These are phyloP conservation scores for Lepidurus arcticus DNA, from an alignment of 1,140 invertebrate species.

Conservation along the genomic window DNA sequence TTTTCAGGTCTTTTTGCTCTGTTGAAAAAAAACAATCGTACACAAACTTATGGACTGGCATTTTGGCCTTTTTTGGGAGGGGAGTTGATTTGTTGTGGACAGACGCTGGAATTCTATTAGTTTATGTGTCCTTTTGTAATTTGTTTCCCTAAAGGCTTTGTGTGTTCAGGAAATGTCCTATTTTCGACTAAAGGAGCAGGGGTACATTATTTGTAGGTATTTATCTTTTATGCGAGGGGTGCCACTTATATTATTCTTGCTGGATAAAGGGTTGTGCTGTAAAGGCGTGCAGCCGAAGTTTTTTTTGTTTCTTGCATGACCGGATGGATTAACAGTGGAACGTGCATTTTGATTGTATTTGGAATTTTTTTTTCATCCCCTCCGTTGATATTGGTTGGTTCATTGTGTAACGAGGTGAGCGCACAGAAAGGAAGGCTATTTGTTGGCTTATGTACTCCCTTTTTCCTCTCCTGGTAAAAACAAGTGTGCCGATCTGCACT, in stretches of 20 bases:
- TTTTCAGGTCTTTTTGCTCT: background rate
- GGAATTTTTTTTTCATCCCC: background rate
- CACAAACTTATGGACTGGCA: background rate
- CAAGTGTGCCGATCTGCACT: constrained; percentile 6
- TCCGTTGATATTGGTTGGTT: background rate
- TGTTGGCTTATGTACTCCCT: constrained; percentile 1
- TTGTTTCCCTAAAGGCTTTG: background rate
- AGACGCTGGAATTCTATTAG: background rate
- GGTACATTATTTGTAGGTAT: background rate
- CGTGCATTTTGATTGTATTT: background rate
- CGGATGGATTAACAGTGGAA: background rate
- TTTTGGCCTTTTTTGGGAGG: background rate
- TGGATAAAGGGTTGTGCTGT: background rate
- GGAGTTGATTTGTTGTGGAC: background rate
- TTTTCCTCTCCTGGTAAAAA: background rate
- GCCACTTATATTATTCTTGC: background rate
- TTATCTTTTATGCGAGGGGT: constrained; percentile 10
- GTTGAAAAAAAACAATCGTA: background rate
- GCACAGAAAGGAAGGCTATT: background rate
- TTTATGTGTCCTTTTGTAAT: background rate
- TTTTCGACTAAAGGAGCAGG: background rate
- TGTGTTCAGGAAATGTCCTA: background rate
- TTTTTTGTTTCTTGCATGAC: background rate
- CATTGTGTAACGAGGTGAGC: background rate
- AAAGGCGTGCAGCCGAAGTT: background rate